Evolutionary conservation across 2,797 vertebrate genomes (phyloP).

Genomic region (Setipinna tenuifilis): DNA sequence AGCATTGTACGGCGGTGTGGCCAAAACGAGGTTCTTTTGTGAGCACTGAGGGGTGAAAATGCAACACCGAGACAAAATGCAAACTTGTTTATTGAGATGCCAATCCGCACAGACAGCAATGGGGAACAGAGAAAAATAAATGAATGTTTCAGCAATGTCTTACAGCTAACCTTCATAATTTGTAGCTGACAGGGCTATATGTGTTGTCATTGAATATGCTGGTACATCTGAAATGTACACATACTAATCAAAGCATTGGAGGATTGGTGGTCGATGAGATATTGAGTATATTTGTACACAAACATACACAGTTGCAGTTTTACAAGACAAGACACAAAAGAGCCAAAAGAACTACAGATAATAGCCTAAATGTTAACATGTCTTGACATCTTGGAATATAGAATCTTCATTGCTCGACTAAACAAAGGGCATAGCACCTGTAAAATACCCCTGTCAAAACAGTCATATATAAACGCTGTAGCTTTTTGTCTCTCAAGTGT

Average conservation of each 20-base stretch:
- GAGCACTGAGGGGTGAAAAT: slow-evolving; percentile 46
- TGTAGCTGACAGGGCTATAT: background rate
- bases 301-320: background rate
- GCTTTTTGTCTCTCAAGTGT: background rate
- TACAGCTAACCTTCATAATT: slow-evolving; percentile 6
- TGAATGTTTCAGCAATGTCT: slow-evolving; percentile 20
- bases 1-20: slow-evolving; percentile 38
- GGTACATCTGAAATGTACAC: background rate
- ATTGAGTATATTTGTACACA: background rate
- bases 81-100: slow-evolving; percentile 35
- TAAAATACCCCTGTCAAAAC: background rate
- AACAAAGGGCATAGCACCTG: background rate
- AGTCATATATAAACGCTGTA: background rate
- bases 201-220: background rate
- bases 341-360: background rate
- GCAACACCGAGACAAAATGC: slow-evolving; percentile 18
- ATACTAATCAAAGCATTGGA: background rate
- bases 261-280: background rate
- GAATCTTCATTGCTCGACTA: background rate
- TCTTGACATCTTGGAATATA: background rate
- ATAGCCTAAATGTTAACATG: background rate
- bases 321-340: background rate
- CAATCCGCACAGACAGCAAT: slow-evolving; percentile 6
- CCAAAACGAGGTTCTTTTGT: slow-evolving; percentile 39
- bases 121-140: slow-evolving; percentile 18